Evolutionary conservation across 2,888 invertebrate genomes (phyloP), one percentile per base, ranked within the genome.

Genomic region (Zaprionus lineosus): DNA sequence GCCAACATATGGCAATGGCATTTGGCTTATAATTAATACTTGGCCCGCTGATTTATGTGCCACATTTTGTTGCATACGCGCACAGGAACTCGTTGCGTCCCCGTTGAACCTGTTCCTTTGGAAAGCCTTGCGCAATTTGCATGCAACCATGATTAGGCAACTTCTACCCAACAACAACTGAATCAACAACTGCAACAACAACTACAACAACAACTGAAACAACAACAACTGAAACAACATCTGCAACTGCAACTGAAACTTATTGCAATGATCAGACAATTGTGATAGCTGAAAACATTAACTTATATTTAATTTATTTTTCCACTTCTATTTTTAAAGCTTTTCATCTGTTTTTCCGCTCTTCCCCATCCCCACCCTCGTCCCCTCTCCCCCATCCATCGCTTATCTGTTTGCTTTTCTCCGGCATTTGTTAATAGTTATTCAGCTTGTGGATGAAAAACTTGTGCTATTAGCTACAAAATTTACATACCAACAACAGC

Each of bases 391-490:
- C n/a, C n/a, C n/a, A n/a, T n/a, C n/a, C n/a, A n/a, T n/a, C n/a
- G n/a, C n/a, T n/a, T n/a, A n/a, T n/a, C n/a, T n/a, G n/a, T n/a
- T n/a, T n/a, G n/a, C n/a, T n/a, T n/a, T n/a, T n/a, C n/a, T n/a
- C n/a, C n/a, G n/a, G n/a, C n/a, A n/a, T 51, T 70, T 68, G 29
- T 21, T 68, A 44, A 51, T 70, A 43, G 39, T 70, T 70, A 46
- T 56, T 47, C 65, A 60, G 31, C 47, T 14, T 33, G 65, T 14
- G 14, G 57, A 61, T 63, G 76, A 71, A 78, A 83, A 78, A 78
- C 78, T 83, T 79, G 78, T 83, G 71, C 79, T 83, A 77, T 77
- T 82, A 82, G 65, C 71, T 48, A 65, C 24, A 78, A 82, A n/a
- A 77, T 82, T 78, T 77, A 75, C 77, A 82, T 77, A 71, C 41